phyloP scores from a whole-genome alignment of 2,113 vertebrate species.

The Sapayoa aenigma region DNA sequence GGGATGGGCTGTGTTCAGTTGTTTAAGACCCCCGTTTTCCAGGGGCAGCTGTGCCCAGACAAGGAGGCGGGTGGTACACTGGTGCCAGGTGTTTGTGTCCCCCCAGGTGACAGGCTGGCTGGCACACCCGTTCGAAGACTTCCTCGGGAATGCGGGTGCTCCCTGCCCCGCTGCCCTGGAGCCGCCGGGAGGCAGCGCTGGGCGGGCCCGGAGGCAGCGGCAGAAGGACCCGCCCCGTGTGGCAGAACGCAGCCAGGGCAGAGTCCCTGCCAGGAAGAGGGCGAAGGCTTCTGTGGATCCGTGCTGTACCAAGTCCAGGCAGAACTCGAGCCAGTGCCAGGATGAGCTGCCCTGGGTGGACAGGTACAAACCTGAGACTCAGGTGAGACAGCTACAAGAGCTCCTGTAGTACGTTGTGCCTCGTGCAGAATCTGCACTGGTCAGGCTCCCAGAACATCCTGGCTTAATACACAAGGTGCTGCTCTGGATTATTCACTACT shows the following conservation, averaged over 20 bases:
- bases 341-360: constrained; percentile 87
- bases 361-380: constrained; percentile 79
- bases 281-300: constrained; percentile 10
- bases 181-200: not conserved
- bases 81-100: too few relatives aligned
- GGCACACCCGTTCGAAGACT: constrained; percentile 78
- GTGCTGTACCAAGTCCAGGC: not conserved
- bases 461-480: fast-evolving
- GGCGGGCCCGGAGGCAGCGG: constrained; percentile 29
- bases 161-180: not conserved
- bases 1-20: too few relatives aligned
- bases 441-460: not conserved
- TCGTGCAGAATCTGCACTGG: fast-evolving
- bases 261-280: constrained; percentile 69
- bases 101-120: constrained; percentile 79
- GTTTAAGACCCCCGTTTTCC: too few relatives aligned
- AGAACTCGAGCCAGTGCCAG: constrained; percentile 12
- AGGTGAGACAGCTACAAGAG: too few relatives aligned
- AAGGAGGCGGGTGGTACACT: too few relatives aligned
- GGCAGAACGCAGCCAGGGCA: constrained; percentile 41
- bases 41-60: too few relatives aligned
- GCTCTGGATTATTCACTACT: not conserved
- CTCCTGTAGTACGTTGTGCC: too few relatives aligned
- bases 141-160: constrained; percentile 47
- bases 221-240: constrained; percentile 15